Evolutionary conservation across 2,797 vertebrate species (phyloP).

Genomic region (Gymnoscopelus microlampas): DNA sequence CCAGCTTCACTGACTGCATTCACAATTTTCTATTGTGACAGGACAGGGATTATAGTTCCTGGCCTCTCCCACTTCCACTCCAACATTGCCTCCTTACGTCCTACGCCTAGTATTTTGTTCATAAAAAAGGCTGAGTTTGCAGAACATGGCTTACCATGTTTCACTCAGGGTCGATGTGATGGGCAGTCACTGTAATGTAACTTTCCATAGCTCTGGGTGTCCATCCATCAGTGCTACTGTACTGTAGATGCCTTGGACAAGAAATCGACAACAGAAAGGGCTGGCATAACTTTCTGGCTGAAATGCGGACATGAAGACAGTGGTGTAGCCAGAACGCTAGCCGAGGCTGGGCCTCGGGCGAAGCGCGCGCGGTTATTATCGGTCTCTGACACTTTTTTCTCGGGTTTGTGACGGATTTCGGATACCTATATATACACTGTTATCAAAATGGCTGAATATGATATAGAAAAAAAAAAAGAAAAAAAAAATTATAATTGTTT

Average conservation of each 20-base stretch:
- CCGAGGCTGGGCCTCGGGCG: too few species aligned
- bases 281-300: not conserved
- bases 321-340: too few species aligned
- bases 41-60: not conserved
- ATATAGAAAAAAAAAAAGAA: too few species aligned
- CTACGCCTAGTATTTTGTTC: not conserved
- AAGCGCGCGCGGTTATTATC: too few species aligned
- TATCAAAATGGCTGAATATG: too few species aligned
- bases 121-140: not conserved
- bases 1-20: not conserved
- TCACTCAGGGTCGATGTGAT: conserved; percentile 1
- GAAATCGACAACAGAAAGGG: conserved; percentile 3
- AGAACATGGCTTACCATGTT: not conserved
- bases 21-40: not conserved
- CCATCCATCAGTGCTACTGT: conserved; percentile 12
- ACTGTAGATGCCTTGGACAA: not conserved
- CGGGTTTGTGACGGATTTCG: too few species aligned
- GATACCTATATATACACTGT: too few species aligned
- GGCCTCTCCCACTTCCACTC: not conserved
- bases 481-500: too few species aligned
- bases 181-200: conserved; percentile 20
- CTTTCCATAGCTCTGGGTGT: conserved; percentile 7
- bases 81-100: not conserved
- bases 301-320: not conserved
- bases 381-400: too few species aligned